Base-by-base conservation (phyloP, 2,113 vertebrate species). In the Clarias gariepinus region DNA sequence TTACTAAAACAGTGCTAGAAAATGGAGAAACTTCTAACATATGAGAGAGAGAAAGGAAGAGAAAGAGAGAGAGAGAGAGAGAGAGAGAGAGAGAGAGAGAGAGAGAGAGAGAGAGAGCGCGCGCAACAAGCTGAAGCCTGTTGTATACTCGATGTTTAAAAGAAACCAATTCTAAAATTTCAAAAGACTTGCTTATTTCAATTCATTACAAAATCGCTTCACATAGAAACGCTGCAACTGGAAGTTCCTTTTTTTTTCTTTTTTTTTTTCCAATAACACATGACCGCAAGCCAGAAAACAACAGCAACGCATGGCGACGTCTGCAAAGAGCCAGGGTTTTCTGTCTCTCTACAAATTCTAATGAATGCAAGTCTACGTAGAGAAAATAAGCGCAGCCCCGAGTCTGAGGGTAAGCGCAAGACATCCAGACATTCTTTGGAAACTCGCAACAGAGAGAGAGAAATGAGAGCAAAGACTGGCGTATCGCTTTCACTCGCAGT, bases 361-460 rank as follows among this genome's bases (percentile, higher is more conserved):
- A 84, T 19, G 55, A 74, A 23, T 60, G 47, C 7, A 60, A 74
- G 71, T 47, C 68, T 57, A 71, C 12, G 52, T 55, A 30, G 82
- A 80, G 78, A 80, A 80, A 80, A 58, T 80, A 33, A 80, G 52
- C 60, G 81, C 57, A 61, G 81, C 25, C 61, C 53, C 41, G 47
- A 68, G 61, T 82, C 61, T 4, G 60, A 73, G 30, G 69, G 33
- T 58, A 55, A 73, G 52, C 52, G 68, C 82, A 36, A 33, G 66
- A 58, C 52, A 19, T 74, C 82, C 82, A 84, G 82, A 84, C 82
- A 84, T 84, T 84, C 53, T 74, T 73, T 73, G n/a, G 60, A 73
- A 84, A 66, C n/a, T 83, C 52, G 10, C 52, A 23, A 53, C 63
- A 69, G 61, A 55, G 47, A 69, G 61, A 55, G 47, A 68, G 66